phyloP scores from a whole-genome alignment of 2,888 invertebrate genomes.

The Norana najaformis region DNA sequence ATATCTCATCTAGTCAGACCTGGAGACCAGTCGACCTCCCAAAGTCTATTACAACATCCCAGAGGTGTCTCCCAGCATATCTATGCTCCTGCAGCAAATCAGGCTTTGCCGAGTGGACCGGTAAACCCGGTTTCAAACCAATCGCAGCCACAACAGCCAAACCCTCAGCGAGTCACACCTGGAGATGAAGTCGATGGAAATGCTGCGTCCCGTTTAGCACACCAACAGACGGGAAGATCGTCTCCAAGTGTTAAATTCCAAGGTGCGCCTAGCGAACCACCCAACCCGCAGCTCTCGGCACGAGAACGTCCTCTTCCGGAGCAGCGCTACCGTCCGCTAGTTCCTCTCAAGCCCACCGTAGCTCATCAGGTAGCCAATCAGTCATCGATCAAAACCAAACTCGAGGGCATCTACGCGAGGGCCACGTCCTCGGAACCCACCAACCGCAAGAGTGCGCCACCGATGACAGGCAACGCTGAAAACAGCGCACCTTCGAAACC shows the following conservation, averaged over 20 bases:
- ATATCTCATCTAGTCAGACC: background rate
- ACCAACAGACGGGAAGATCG: too few species aligned
- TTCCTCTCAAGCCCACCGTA: background rate
- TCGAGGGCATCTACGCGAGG: background rate
- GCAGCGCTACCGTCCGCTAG: background rate
- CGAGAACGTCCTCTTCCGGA: too few species aligned
- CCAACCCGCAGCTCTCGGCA: too few species aligned
- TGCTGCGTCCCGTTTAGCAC: too few species aligned
- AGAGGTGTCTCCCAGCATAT: background rate
- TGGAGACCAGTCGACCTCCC: background rate
- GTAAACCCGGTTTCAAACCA: too few species aligned
- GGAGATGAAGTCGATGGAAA: background rate
- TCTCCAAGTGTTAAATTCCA: too few species aligned
- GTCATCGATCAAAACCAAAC: background rate
- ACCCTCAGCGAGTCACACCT: background rate
- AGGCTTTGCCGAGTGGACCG: background rate
- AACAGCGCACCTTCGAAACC: background rate
- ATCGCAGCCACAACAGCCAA: background rate
- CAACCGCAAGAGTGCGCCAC: background rate
- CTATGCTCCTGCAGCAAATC: background rate
- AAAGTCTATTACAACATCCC: background rate
- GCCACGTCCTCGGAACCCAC: background rate
- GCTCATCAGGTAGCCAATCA: background rate
- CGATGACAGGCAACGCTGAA: background rate
- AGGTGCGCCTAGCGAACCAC: too few species aligned